phyloP scores from a whole-genome alignment of 2,888 invertebrate species.

The Clunio marinus region DNA sequence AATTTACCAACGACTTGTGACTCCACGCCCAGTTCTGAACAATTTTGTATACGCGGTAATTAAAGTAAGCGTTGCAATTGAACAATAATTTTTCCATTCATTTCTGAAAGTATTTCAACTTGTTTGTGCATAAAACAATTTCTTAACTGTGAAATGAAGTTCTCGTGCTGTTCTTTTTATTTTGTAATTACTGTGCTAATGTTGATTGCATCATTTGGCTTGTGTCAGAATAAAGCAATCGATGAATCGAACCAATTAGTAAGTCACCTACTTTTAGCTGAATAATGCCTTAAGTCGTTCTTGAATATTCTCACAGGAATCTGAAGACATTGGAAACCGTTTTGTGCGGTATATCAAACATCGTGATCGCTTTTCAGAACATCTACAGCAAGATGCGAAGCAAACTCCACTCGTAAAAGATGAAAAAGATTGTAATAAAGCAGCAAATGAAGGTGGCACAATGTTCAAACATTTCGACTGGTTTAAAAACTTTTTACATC shows the following conservation, averaged over 20 bases:
- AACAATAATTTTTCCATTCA: too few relatives aligned
- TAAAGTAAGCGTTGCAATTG: background rate
- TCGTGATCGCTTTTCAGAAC: background rate
- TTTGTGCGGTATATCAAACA: background rate
- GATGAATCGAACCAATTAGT: background rate
- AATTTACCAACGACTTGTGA: background rate
- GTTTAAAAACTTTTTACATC: background rate
- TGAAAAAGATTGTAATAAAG: background rate
- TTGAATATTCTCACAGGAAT: background rate
- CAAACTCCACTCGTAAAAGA: background rate
- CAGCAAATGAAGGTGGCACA: background rate
- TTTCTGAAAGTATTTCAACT: too few relatives aligned
- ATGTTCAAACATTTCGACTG: slow-evolving; percentile 4
- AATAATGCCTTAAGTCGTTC: background rate
- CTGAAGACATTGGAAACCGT: background rate
- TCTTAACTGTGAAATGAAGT: background rate
- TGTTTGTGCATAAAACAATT: too few relatives aligned
- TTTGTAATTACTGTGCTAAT: background rate
- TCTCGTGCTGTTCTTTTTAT: background rate
- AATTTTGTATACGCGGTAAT: background rate
- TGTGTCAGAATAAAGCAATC: too few relatives aligned
- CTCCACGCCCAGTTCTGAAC: background rate
- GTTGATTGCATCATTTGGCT: too few relatives aligned
- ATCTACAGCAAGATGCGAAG: background rate
- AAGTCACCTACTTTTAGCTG: background rate